These are phyloP conservation scores for Megaceryle alcyon DNA, from an alignment of 2,797 vertebrate species.

Conservation along the genomic window DNA sequence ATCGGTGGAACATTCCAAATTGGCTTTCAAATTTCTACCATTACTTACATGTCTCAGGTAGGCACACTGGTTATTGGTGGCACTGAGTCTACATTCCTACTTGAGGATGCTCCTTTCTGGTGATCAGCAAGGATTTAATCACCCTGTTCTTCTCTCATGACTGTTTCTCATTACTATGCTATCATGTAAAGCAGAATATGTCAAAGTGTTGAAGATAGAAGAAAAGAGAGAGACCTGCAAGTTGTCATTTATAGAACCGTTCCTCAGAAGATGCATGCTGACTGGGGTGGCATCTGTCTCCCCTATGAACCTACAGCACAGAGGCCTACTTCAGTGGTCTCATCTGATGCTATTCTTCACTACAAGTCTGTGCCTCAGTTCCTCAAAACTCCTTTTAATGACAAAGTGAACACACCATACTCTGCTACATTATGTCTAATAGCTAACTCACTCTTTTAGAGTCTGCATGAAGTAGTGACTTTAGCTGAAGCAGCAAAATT, in stretches of 20 bases:
- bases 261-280: not conserved
- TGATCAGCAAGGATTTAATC: not conserved
- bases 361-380: not conserved
- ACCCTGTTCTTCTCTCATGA: not conserved
- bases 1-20: constrained; percentile 86
- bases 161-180: not conserved
- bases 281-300: not conserved
- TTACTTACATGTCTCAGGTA: constrained; percentile 85
- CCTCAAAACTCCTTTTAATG: not conserved
- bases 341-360: not conserved
- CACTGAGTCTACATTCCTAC: not conserved
- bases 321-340: not conserved
- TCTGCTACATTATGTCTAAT: not conserved
- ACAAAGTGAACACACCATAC: not conserved
- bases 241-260: not conserved
- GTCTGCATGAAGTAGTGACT: not conserved
- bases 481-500: not conserved
- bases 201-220: not conserved
- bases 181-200: not conserved
- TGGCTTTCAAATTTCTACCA: constrained; percentile 81
- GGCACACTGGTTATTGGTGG: constrained; percentile 10
- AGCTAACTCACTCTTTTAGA: not conserved
- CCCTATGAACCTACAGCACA: not conserved
- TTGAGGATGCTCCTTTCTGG: not conserved
- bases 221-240: not conserved